Evolutionary conservation across 2,797 vertebrate genomes (phyloP).

Genomic region (Vultur gryphus): DNA sequence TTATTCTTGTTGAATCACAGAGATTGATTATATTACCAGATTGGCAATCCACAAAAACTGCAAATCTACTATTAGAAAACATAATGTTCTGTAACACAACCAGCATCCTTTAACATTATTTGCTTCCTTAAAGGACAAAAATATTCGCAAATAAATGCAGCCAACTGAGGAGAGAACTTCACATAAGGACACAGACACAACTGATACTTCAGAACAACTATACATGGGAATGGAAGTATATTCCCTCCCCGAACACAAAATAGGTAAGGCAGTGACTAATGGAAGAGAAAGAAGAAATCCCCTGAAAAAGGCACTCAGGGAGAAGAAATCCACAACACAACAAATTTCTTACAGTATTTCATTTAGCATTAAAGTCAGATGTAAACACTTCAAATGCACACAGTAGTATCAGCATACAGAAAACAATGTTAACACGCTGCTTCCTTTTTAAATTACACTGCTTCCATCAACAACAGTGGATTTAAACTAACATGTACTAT

Average conservation of each 20-base stretch:
- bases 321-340: not conserved
- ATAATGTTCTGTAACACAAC: not conserved
- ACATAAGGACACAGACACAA: not conserved
- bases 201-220: not conserved
- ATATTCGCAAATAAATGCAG: not conserved
- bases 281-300: not conserved
- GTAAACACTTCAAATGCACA: not conserved
- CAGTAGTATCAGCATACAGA: not conserved
- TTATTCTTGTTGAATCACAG: not conserved
- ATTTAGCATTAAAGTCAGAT: not conserved
- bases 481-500: not conserved
- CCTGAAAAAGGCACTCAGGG: not conserved
- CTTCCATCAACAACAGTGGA: not conserved
- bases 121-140: not conserved
- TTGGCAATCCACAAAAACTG: not conserved
- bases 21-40: not conserved
- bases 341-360: not conserved
- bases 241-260: not conserved
- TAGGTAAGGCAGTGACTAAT: not conserved
- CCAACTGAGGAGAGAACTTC: not conserved
- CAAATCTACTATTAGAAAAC: not conserved
- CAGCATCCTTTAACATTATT: not conserved
- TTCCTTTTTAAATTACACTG: not conserved
- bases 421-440: not conserved
- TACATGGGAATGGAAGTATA: not conserved